Evolutionary conservation across 2,113 vertebrate species (phyloP).

Genomic region (Tringa solitaria): DNA sequence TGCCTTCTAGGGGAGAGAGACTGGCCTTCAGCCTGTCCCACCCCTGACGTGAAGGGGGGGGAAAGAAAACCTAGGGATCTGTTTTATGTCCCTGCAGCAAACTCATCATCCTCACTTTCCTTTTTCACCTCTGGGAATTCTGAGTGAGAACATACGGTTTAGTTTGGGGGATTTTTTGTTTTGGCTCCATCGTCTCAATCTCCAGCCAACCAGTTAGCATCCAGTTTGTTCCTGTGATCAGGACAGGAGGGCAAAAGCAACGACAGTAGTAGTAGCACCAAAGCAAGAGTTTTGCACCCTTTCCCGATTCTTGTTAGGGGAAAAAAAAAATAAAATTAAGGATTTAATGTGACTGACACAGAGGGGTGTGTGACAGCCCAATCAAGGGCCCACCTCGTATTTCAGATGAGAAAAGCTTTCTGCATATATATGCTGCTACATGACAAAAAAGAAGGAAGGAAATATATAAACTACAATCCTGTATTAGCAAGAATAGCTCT

Average conservation of each 20-base stretch:
- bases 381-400: background rate
- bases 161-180: background rate
- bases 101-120: background rate
- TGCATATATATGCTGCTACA: background rate
- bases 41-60: background rate
- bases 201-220: background rate
- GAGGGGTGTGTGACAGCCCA: background rate
- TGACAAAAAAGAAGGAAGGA: background rate
- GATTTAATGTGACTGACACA: background rate
- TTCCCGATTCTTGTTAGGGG: background rate
- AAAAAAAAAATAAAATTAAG: background rate
- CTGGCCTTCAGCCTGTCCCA: background rate
- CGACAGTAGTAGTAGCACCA: slow-evolving; percentile 10
- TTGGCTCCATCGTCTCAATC: background rate
- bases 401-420: background rate
- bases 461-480: background rate
- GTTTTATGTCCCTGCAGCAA: background rate
- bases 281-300: background rate
- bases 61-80: too few species aligned
- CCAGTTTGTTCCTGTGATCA: background rate
- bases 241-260: background rate
- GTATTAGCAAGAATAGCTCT: slow-evolving; percentile 52
- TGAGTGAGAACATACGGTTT: background rate
- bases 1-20: background rate
- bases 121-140: background rate